Evolutionary conservation across 1,140 invertebrate genomes (phyloP), one percentile per base, ranked within the genome.

Genomic region (Bombus terrestris): DNA sequence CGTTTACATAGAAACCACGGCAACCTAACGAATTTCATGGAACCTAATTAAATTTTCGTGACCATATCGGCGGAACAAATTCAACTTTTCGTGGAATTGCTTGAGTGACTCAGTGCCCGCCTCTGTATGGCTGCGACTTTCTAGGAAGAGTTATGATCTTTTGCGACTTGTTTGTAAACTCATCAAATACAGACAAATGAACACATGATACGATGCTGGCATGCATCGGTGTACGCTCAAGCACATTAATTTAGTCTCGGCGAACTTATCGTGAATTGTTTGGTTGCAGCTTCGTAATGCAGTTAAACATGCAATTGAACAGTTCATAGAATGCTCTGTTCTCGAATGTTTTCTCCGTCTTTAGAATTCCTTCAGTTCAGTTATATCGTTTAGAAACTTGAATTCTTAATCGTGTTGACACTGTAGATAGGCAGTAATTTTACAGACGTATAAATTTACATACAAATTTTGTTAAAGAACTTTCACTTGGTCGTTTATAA

Each of bases 131-230:
- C 10, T 12, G 22, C 10, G 66, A 78, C 74, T 81, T 86, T 90
- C 79, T 84, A 86, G 68, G 64, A 83, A 32, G 41, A 35, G 6
- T 37, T 4, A 28, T 5, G 0, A 53, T 53, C 57, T 77, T 81
- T 73, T 72, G 35, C 39, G n/a, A 71, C 64, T 18, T 64, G 25
- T 69, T 87, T 88, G 77, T 79, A 91, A 92, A 92, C 89, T 88
- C 89, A 86, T 89, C 89, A 92, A 89, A 92, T 87, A 90, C 32
- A 37, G 89, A 86, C 89, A 94, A 95, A 91, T 94, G 93, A 94
- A 94, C 94, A 94, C 18, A 53, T 53, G 0, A 53, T 22, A 53
- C 6, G 1, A 94, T 94, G 80, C 83, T 83, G 35, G 35, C 68
- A 28, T 71, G 86, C 83, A 86, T 91, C 89, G 87, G 79, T 72